Evolutionary conservation across 2,113 vertebrate species (phyloP).

Genomic region (Mystacornis crossleyi): DNA sequence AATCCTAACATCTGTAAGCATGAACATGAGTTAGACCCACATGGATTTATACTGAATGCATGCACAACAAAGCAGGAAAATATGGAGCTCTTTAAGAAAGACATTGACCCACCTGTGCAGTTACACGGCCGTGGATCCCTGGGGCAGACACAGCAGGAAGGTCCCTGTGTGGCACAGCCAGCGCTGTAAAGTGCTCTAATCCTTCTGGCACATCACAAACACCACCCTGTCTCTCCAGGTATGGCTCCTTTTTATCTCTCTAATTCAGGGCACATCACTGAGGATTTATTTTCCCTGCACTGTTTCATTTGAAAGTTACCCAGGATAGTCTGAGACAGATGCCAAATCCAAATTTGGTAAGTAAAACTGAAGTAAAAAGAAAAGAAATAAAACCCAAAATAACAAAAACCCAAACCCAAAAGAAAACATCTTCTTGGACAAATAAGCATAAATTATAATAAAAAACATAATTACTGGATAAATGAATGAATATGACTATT

Average conservation of each 20-base stretch:
- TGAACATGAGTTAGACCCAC: neutral
- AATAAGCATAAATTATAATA: neutral
- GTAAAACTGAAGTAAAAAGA: neutral
- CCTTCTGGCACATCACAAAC: neutral
- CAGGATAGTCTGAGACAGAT: neutral
- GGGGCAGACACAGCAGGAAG: neutral
- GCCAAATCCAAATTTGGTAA: neutral
- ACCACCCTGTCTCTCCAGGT: neutral
- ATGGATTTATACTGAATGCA: neutral
- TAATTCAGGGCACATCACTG: accelerated
- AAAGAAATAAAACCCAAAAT: neutral
- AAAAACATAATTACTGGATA: neutral
- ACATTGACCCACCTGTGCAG: neutral
- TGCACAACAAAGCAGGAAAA: neutral
- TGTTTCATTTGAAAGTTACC: neutral
- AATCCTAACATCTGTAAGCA: neutral
- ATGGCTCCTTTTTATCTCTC: neutral
- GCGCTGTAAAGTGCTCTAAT: neutral
- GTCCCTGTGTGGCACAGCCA: neutral
- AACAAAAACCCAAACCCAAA: neutral
- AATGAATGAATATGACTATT: neutral
- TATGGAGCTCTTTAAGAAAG: neutral
- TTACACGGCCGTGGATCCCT: accelerated
- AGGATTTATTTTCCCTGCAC: neutral
- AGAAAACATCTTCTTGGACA: neutral